These are phyloP conservation scores for Platichthys stellatus DNA, from an alignment of 2,113 vertebrate species.

Conservation along the genomic window DNA sequence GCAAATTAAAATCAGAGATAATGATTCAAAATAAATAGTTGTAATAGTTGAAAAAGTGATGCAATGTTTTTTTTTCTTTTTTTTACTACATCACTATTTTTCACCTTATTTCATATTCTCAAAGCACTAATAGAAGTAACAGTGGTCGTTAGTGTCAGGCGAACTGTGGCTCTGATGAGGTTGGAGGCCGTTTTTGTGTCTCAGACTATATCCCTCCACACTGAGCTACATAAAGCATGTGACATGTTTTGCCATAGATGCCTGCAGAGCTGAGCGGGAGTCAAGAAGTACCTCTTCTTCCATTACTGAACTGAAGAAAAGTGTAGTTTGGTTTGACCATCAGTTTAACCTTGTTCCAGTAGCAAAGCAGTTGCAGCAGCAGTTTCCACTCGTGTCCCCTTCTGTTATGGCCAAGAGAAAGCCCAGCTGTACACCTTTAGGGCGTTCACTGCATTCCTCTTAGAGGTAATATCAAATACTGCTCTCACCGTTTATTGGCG, in stretches of 20 bases:
- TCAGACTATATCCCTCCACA: not conserved
- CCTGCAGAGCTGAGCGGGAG: not conserved
- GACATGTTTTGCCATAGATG: not conserved
- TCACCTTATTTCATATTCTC: too few relatives aligned
- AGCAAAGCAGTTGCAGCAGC: not conserved
- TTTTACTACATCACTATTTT: too few relatives aligned
- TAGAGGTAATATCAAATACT: slow-evolving; percentile 41
- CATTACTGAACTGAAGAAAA: not conserved
- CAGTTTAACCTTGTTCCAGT: slow-evolving; percentile 1
- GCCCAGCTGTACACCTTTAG: slow-evolving; percentile 51
- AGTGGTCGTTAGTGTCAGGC: not conserved
- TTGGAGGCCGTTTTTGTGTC: not conserved
- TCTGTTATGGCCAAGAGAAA: not conserved
- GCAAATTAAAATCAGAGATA: too few relatives aligned
- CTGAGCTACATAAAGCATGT: not conserved
- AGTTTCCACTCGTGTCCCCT: slow-evolving; percentile 2
- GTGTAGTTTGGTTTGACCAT: not conserved
- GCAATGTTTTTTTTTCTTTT: too few relatives aligned
- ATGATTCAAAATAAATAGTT: too few relatives aligned
- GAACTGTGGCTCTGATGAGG: not conserved
- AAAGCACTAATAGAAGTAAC: not conserved
- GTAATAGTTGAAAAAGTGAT: too few relatives aligned
- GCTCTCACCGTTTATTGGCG: slow-evolving; percentile 27
- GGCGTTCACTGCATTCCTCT: slow-evolving; percentile 41
- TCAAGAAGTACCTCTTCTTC: not conserved